Evolutionary conservation across 2,888 invertebrate species (phyloP), one percentile per base, ranked within the genome.

Genomic region (Pterostichus madidus): DNA sequence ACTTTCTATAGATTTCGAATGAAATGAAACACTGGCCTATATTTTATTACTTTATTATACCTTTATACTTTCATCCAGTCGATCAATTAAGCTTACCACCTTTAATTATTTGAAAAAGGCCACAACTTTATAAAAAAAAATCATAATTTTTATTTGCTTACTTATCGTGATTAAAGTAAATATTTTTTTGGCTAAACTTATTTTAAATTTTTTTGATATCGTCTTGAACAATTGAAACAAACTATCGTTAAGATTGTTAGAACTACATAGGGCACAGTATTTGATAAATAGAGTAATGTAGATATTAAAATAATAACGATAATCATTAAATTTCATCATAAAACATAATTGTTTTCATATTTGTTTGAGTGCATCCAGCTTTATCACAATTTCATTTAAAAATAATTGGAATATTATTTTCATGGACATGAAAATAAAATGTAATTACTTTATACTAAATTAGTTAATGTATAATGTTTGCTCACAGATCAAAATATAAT

Each of bases 201-300:
- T 3, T 39, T 39, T 8, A 39, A 39, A 3, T 39, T 39, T 39
- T 39, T 39, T 8, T 39, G 39, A 5, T 39, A 8, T 3, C 5
- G 39, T 39, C 5, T 3, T 0, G 5, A 7, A 8, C 39, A 39
- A 39, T 39, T 39, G 8, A 39, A 44, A 15, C 68, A 71, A n/a
- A 71, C 46, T 71, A 71, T 71, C 44, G 39, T 15, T 13, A 13
- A 71, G 44, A 71, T 15, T 71, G 8, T 39, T 17, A 35, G 24
- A 64, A 39, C 11, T 71, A 44, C 13, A n/a, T 64, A 71, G 68
- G 68, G 68, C 68, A 71, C 68, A 64, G 32, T 13, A 13, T 44
- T 4, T 71, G 15, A 15, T 71, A 71, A 39, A 71, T 71, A 71
- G 68, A 17, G 24, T 56, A 56, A 59, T 59, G 4, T 59, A 35